A percentile compares a stretch with the other conserved stretches of the same genome.
Evolutionary conservation across 2,113 vertebrate genomes (phyloP).

Genomic region (Xenus cinereus): DNA sequence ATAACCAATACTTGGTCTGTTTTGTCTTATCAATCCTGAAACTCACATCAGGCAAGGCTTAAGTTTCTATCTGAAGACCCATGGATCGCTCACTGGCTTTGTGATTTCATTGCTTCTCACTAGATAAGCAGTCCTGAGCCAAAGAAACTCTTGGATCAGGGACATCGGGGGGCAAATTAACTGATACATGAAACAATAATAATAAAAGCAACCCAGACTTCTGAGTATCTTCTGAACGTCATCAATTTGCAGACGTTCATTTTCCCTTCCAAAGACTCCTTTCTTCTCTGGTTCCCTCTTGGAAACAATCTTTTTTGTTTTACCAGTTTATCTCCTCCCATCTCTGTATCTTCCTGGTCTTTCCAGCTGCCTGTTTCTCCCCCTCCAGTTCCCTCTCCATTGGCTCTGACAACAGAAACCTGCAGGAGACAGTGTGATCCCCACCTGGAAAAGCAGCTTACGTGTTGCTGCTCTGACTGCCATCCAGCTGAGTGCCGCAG

Average conservation of each 20-base stretch:
- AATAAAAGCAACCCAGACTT: neutral
- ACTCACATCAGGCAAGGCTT: neutral
- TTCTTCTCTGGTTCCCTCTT: neutral
- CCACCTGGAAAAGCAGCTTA: neutral
- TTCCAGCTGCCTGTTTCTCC: neutral
- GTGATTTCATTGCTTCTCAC: neutral
- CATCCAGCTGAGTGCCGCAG: neutral
- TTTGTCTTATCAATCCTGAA: neutral
- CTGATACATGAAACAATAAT: neutral
- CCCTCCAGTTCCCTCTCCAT: neutral
- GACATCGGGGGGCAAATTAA: neutral
- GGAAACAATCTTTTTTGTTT: neutral
- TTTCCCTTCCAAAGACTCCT: neutral
- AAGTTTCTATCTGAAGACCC: neutral
- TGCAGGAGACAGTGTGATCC: neutral
- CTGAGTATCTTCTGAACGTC: neutral
- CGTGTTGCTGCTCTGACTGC: neutral
- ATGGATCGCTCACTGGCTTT: neutral
- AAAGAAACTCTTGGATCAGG: neutral
- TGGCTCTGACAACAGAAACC: neutral
- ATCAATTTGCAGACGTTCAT: neutral
- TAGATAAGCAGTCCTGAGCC: neutral
- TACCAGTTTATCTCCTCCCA: neutral
- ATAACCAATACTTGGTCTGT: neutral
- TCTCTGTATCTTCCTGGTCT: neutral